Evolutionary conservation across 1,140 invertebrate species (phyloP).

Genomic region (Listronotus oregonensis): DNA sequence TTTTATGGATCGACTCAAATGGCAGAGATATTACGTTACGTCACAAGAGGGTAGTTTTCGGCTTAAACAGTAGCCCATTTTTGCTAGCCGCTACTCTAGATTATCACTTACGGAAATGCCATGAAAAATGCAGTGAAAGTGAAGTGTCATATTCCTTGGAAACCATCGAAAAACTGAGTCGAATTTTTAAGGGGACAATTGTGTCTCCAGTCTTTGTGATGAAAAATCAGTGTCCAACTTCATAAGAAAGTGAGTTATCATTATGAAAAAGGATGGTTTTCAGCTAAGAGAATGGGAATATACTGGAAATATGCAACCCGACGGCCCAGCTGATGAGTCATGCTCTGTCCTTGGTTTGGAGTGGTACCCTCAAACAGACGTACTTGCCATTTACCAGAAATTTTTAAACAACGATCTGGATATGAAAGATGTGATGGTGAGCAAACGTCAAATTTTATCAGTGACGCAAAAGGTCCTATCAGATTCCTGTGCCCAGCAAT

Average conservation of each 20-base stretch:
- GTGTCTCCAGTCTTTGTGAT: conserved; percentile 53
- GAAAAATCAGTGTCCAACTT: conserved; percentile 54
- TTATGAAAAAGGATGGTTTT: conserved; percentile 13
- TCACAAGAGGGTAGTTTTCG: too few species aligned
- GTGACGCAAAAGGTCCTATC: conserved; percentile 6
- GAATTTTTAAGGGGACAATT: too few species aligned
- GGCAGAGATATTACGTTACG: too few species aligned
- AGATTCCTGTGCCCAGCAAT: conserved; percentile 1
- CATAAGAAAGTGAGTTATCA: conserved; percentile 42
- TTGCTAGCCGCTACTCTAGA: too few species aligned
- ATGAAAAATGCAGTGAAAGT: too few species aligned
- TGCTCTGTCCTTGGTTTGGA: not conserved
- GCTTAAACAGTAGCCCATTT: too few species aligned
- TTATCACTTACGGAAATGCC: too few species aligned
- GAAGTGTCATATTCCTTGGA: too few species aligned
- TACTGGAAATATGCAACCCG: not conserved
- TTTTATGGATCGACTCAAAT: too few species aligned
- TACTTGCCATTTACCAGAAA: not conserved
- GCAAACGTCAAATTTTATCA: conserved; percentile 12
- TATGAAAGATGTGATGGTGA: not conserved
- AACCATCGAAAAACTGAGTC: too few species aligned
- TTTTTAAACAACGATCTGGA: not conserved
- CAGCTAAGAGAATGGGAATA: conserved; percentile 17
- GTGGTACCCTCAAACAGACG: not conserved
- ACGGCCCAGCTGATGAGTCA: not conserved